Evolutionary conservation across 2,113 vertebrate species (phyloP).

Genomic region (Amphiprion percula): DNA sequence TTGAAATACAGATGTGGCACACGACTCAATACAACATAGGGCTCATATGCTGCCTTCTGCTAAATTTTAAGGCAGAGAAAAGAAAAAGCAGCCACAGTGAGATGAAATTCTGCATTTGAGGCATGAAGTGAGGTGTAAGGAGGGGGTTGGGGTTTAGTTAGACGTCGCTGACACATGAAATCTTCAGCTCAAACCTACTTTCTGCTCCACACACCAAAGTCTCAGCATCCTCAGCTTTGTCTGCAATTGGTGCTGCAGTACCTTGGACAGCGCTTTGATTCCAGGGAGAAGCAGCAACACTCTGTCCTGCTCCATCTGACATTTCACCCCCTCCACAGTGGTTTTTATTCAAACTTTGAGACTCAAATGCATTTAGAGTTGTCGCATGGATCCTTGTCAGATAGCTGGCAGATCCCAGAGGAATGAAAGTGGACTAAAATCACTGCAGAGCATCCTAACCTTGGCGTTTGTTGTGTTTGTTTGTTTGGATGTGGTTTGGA

Average conservation of each 20-base stretch:
- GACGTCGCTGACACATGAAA: neutral
- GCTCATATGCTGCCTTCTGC: too few relatives aligned
- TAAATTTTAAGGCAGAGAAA: neutral
- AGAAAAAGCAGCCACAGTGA: neutral
- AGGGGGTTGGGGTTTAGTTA: neutral
- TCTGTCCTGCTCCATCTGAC: neutral
- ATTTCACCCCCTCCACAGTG: neutral
- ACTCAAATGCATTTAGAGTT: neutral
- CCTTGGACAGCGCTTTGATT: constrained; percentile 82
- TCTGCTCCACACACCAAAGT: neutral
- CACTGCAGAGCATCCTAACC: neutral
- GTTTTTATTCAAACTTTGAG: neutral
- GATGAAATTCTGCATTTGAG: neutral
- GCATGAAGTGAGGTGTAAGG: neutral
- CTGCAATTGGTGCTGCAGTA: constrained; percentile 75
- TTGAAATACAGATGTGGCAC: constrained; percentile 38
- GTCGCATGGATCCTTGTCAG: neutral
- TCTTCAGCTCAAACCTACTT: constrained; percentile 10
- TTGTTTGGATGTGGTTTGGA: too few relatives aligned
- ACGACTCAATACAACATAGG: neutral
- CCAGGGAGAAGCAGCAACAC: constrained; percentile 1
- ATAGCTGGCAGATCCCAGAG: neutral
- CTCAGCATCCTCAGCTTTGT: neutral
- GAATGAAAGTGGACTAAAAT: neutral
- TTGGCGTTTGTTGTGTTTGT: neutral